Evolutionary conservation across 2,113 vertebrate genomes (phyloP), one percentile per base, ranked within the genome.

Genomic region (Hiodon tergisus): DNA sequence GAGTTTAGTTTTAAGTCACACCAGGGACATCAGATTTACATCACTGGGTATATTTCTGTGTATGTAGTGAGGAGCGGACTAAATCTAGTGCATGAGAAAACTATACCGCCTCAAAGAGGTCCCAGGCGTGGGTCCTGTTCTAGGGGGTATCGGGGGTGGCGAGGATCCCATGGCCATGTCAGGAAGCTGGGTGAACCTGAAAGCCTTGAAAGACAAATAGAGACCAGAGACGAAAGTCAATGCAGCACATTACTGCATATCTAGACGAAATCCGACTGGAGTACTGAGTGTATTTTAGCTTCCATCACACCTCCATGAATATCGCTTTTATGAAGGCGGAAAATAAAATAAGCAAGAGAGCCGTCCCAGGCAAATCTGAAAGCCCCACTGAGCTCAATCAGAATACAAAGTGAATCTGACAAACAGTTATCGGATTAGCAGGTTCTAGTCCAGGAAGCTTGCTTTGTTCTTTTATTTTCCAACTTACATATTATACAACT

Each of bases 151-250:
- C 8, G 95, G 96, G 0, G 97, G 94, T 13, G 94, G 96, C 65
- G 97, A 95, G 81, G 95, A 96, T 62, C 91, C 93, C 88, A 95
- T 90, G 74, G 94, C 92, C 95, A 99, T 97, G 82, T 99, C 97
- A 73, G 97, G 97, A 83, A 99, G 95, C 88, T 98, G 97, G 72
- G 95, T 98, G 90, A 98, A 99, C 83, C 96, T 93, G 83, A 98
- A 99, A 74, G 96, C 94, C 97, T 99, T 84, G 63, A 77, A 63
- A 79, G 68, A 83, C 58, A 76, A 81, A 84, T 16, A 53, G 60
- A 47, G 13, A 78, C 14, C 17, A 48, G 16, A 63, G 63, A 7
- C 3, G n/a, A 10, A 11, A 54, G 31, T 55, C n/a, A 66, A 52
- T 17, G 59, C 59, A 60, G 17, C 14, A 72, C 71, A 52, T 6